These are phyloP conservation scores for Triplophysa siluroides DNA, from an alignment of 2,113 vertebrate species.

Conservation along the genomic window DNA sequence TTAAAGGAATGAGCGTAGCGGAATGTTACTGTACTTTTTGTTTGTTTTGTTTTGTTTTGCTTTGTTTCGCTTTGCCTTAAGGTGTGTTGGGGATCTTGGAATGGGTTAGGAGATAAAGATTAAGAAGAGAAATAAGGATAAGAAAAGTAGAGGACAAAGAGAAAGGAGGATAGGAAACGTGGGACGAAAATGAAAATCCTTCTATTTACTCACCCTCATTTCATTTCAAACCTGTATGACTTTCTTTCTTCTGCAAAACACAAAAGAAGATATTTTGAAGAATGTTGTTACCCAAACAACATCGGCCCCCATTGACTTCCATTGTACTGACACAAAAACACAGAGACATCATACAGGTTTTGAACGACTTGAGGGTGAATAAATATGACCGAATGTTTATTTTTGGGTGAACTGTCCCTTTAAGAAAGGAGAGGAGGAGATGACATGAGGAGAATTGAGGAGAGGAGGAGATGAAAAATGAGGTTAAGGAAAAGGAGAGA, in stretches of 20 bases:
- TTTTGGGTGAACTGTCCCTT: no score
- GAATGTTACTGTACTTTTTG: background rate
- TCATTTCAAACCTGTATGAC: no score
- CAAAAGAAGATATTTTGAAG: no score
- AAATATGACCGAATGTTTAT: no score
- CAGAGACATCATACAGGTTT: no score
- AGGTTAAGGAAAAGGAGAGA: background rate
- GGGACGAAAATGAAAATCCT: no score
- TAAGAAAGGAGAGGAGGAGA: background rate
- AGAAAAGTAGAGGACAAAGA: background rate
- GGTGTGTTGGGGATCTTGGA: background rate
- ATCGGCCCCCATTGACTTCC: no score
- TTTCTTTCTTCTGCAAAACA: no score
- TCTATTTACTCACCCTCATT: no score
- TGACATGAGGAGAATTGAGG: background rate
- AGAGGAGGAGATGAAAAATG: background rate
- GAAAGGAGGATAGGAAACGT: background rate
- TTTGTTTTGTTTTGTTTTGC: background rate
- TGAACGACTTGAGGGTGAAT: no score
- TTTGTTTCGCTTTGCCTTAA: background rate
- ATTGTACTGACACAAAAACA: no score
- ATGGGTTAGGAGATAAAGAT: background rate
- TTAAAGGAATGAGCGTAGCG: conserved; percentile 25
- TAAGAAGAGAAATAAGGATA: background rate
- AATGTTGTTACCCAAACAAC: no score